Percentiles rank a stretch among this genome's conserved stretches.
phyloP scores from a whole-genome alignment of 2,888 invertebrate genomes.

The Scaptodrosophila latifasciaeformis region DNA sequence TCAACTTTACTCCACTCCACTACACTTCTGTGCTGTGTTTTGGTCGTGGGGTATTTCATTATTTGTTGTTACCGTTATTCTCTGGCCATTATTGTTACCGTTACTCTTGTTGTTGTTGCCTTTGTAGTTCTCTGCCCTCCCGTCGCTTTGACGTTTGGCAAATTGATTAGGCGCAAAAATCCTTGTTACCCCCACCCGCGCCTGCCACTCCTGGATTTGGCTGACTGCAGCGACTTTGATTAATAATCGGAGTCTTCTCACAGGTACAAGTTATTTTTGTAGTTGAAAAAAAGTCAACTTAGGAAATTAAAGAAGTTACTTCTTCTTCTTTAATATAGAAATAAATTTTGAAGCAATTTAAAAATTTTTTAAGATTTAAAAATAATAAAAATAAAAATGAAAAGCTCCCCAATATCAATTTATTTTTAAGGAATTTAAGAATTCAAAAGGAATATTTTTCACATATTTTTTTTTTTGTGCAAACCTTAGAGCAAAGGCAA shows the following conservation, averaged over 20 bases:
- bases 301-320: no score
- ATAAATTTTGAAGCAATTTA: no score
- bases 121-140: background rate
- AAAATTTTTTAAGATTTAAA: no score
- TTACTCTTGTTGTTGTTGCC: background rate
- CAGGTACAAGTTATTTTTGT: conserved; percentile 61
- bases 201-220: background rate
- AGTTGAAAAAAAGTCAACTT: no score
- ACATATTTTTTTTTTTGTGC: no score
- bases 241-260: conserved; percentile 58
- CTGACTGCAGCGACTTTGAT: conserved; percentile 58
- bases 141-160: conserved; percentile 55
- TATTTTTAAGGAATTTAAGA: no score
- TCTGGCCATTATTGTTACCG: background rate
- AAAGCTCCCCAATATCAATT: no score
- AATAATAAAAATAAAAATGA: no score
- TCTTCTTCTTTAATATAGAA: no score
- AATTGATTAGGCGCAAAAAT: conserved; percentile 68
- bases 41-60: background rate
- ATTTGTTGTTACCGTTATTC: background rate
- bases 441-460: no score
- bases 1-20: background rate
- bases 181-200: conserved; percentile 30
- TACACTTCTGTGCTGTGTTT: no score
- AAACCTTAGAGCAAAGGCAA: no score